Conservation (phyloP, 2,888 invertebrate species). For the Acanthococcus lagerstroemiae region DNA sequence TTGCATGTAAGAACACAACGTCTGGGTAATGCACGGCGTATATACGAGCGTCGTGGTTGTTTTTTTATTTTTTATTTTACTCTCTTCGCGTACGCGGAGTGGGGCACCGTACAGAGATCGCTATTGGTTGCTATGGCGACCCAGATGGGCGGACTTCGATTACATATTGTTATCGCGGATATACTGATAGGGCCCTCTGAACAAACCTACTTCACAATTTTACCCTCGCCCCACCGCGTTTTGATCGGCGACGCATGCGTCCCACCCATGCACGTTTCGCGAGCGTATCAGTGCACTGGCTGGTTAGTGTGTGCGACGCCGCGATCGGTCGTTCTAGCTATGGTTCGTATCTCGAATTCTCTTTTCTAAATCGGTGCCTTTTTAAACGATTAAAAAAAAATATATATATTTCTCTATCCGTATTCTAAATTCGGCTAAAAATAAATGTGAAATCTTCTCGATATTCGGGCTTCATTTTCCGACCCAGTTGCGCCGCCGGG, state of each 20-base stretch:
- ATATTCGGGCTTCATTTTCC: too few relatives aligned
- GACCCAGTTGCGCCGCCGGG: too few relatives aligned
- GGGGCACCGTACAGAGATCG: constrained; percentile 39
- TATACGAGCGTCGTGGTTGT: too few relatives aligned
- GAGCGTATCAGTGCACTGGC: constrained; percentile 2
- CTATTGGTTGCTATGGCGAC: constrained; percentile 32
- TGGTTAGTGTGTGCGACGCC: constrained; percentile 28
- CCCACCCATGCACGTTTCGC: constrained; percentile 10
- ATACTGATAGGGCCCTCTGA: constrained; percentile 9
- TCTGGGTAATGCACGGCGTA: too few relatives aligned
- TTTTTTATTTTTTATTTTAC: constrained; percentile 4
- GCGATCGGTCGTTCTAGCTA: constrained; percentile 7
- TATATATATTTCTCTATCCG: too few relatives aligned
- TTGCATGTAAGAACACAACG: too few relatives aligned
- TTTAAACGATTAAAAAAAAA: too few relatives aligned
- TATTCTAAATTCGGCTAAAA: too few relatives aligned
- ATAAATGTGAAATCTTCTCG: too few relatives aligned
- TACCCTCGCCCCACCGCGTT: constrained; percentile 16
- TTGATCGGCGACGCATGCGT: constrained; percentile 24
- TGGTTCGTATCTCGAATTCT: not conserved
- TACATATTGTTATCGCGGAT: constrained; percentile 12
- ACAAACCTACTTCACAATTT: constrained; percentile 15
- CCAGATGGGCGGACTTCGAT: constrained; percentile 24
- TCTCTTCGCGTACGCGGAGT: constrained; percentile 33
- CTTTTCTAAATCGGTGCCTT: too few relatives aligned